These are phyloP conservation scores for Hystrix brachyura DNA, from an alignment of 2,113 vertebrate genomes.

Conservation along the genomic window DNA sequence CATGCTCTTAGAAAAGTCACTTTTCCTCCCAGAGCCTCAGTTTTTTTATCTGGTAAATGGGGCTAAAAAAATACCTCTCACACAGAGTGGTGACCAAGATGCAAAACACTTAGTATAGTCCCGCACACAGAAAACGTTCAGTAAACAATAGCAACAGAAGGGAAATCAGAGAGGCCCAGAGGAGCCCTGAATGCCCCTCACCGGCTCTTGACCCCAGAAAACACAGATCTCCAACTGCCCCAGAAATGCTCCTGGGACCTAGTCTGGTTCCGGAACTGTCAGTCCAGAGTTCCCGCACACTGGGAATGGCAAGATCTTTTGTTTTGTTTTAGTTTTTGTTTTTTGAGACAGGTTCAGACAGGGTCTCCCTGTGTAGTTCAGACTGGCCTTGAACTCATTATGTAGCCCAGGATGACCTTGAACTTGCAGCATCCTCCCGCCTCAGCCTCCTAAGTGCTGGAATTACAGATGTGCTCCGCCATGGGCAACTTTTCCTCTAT, in stretches of 20 bases:
- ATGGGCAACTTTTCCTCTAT: too few species aligned
- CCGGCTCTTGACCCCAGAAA: neutral
- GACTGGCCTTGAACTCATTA: neutral
- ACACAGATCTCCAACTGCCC: neutral
- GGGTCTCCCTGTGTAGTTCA: neutral
- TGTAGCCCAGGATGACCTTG: neutral
- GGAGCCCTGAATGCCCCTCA: fast-evolving
- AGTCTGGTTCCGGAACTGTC: neutral
- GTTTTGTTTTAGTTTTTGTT: neutral
- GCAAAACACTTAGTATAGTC: conserved; percentile 26
- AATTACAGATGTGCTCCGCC: neutral
- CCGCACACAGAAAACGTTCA: neutral
- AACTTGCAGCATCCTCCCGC: neutral
- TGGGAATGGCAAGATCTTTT: neutral
- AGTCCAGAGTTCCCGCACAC: neutral
- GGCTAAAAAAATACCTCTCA: conserved; percentile 61
- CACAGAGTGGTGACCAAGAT: conserved; percentile 19
- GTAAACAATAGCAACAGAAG: neutral
- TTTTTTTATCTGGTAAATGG: conserved; percentile 49
- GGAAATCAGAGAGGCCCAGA: neutral
- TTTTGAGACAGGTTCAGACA: neutral
- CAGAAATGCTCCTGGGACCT: neutral
- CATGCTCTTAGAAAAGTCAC: neutral
- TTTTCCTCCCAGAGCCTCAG: neutral
- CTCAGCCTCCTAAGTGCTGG: neutral